Evolutionary conservation across 2,113 vertebrate species (phyloP).

Genomic region (Bubo scandiacus): DNA sequence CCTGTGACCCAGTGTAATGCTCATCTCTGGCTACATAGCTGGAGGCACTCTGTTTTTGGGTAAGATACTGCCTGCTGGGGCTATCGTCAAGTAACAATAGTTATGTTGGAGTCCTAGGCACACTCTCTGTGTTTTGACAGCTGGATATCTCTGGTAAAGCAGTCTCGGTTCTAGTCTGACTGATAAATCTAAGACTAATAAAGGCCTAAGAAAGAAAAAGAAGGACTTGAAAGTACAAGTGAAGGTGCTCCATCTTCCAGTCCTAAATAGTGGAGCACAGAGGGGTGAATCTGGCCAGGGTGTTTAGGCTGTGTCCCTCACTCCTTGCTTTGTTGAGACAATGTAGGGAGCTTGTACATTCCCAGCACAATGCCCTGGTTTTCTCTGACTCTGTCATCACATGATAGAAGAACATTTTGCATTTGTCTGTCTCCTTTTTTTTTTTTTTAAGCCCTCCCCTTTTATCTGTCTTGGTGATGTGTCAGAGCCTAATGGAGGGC

Average conservation of each 20-base stretch:
- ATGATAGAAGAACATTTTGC: neutral
- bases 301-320: neutral
- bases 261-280: neutral
- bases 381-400: neutral
- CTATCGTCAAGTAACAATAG: neutral
- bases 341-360: neutral
- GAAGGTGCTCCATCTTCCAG: neutral
- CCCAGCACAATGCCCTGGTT: neutral
- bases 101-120: neutral
- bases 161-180: neutral
- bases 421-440: neutral
- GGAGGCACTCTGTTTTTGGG: neutral
- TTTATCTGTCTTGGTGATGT: neutral
- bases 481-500: neutral
- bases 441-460: neutral
- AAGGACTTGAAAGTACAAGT: neutral
- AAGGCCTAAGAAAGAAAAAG: neutral
- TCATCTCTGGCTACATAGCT: neutral
- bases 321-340: neutral
- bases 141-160: neutral
- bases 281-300: neutral
- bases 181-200: neutral
- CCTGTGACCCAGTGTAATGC: neutral
- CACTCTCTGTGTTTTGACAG: neutral
- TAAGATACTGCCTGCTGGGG: neutral